A percentile compares a stretch with the other conserved stretches of the same genome.
phyloP scores from a whole-genome alignment of 2,113 vertebrate species.

The Theristicus caerulescens region DNA sequence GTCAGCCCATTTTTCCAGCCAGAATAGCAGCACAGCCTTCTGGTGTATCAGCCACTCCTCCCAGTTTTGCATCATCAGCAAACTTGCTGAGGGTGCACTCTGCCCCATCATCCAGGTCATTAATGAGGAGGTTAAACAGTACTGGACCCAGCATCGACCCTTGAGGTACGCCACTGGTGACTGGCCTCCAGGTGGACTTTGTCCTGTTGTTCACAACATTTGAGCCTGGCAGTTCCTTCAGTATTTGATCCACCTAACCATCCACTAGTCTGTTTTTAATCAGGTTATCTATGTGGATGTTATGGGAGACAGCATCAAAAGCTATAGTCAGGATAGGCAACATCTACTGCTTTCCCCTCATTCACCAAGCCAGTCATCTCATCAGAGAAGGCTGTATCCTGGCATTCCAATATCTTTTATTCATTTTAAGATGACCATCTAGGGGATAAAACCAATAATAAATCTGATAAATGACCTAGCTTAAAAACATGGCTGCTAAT shows the following conservation, averaged over 20 bases:
- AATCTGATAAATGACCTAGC: neutral
- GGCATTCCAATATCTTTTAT: neutral
- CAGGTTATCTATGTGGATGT: neutral
- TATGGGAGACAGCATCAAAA: neutral
- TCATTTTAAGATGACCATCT: neutral
- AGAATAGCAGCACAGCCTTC: neutral
- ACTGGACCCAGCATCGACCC: neutral
- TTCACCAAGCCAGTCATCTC: neutral
- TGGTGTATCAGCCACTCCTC: neutral
- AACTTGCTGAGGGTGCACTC: neutral
- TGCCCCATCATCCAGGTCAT: neutral
- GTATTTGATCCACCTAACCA: neutral
- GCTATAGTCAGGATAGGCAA: neutral
- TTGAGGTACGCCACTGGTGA: neutral
- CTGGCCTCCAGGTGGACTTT: neutral
- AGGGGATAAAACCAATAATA: neutral
- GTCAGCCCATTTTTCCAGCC: neutral
- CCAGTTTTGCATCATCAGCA: neutral
- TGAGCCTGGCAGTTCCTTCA: neutral
- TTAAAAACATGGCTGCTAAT: neutral
- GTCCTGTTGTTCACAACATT: neutral
- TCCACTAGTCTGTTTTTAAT: neutral
- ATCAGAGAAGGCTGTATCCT: neutral
- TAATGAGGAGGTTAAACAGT: neutral
- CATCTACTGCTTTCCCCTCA: neutral